A percentile compares a stretch with the other conserved stretches of the same genome.
phyloP scores from a whole-genome alignment of 2,797 vertebrate genomes.

The Synaphobranchus kaupii region DNA sequence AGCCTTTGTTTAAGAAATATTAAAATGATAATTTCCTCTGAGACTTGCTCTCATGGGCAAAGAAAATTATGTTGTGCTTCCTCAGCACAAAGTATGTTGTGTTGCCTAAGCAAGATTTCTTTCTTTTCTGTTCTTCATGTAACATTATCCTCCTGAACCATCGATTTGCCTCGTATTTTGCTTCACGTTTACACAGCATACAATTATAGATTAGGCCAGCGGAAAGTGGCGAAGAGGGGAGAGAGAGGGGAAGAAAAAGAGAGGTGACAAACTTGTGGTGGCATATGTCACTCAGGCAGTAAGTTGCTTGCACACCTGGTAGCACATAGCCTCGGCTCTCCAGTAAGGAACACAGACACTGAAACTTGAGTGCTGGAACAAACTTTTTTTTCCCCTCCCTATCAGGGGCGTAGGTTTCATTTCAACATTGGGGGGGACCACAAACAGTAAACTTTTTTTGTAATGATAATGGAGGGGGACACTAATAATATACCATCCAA shows the following conservation, averaged over 20 bases:
- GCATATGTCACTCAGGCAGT: not conserved
- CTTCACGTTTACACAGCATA: slow-evolving; percentile 35
- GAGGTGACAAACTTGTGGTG: not conserved
- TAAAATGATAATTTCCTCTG: not conserved
- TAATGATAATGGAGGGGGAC: too few species aligned
- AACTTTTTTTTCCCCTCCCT: not conserved
- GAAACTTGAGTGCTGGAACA: not conserved
- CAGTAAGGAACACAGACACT: not conserved
- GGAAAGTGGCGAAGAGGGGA: not conserved
- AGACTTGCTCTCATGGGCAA: not conserved
- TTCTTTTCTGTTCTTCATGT: slow-evolving; percentile 14
- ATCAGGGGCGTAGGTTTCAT: too few species aligned
- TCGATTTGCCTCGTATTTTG: slow-evolving; percentile 32
- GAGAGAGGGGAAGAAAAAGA: not conserved
- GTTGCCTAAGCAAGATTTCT: slow-evolving; percentile 48
- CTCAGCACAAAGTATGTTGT: not conserved
- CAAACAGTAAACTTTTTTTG: too few species aligned
- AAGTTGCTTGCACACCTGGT: not conserved
- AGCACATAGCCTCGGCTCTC: not conserved
- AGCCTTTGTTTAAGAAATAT: not conserved
- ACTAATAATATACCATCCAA: too few species aligned
- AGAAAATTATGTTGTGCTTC: not conserved
- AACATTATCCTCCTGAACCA: slow-evolving; percentile 48
- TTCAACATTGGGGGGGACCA: too few species aligned
- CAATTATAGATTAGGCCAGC: slow-evolving; percentile 13